Percentiles rank a stretch among this genome's conserved stretches.
These are phyloP conservation scores for Laterallus jamaicensis DNA, from an alignment of 2,113 vertebrate species.

Conservation along the genomic window DNA sequence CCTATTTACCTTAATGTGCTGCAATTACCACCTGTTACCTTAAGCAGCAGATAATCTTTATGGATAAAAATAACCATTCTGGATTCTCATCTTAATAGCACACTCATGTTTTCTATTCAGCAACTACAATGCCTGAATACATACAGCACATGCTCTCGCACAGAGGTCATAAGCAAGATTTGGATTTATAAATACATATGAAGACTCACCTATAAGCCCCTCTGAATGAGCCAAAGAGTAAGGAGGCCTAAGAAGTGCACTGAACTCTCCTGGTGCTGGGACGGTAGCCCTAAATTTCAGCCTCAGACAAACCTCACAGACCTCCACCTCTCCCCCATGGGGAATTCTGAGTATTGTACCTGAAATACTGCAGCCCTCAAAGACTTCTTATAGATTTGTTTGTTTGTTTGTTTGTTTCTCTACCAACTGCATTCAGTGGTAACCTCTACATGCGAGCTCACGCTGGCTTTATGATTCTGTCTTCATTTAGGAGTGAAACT, in stretches of 20 bases:
- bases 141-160: too few relatives aligned
- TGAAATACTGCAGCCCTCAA: neutral
- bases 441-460: accelerated
- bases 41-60: neutral
- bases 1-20: neutral
- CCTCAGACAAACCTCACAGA: neutral
- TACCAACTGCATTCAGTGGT: neutral
- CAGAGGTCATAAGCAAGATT: too few relatives aligned
- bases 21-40: neutral
- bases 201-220: neutral
- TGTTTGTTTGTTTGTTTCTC: neutral
- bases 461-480: neutral
- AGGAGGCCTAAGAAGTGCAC: neutral
- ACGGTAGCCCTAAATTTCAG: neutral
- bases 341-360: neutral
- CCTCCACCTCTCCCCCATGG: neutral
- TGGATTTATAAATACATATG: too few relatives aligned
- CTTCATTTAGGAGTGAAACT: neutral
- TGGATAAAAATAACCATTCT: neutral
- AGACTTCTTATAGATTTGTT: neutral
- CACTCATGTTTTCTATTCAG: neutral
- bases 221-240: neutral
- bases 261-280: neutral
- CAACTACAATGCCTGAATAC: neutral
- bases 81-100: neutral